Conservation (phyloP, 2,888 invertebrate species). For the Conus canariensis region DNA sequence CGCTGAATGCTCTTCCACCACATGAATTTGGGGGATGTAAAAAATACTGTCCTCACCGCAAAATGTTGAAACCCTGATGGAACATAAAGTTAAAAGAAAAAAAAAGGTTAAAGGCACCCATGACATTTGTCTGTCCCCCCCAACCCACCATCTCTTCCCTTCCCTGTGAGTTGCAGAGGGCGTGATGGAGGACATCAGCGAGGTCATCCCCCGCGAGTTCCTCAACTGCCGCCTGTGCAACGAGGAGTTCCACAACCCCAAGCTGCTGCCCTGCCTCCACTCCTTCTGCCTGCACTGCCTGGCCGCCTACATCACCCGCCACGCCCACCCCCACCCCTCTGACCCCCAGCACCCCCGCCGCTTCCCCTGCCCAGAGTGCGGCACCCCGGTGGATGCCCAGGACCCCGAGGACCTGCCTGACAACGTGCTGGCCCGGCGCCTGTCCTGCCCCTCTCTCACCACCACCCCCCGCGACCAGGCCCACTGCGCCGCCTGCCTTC, state of each 20-base stretch:
- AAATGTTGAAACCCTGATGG: too few species aligned
- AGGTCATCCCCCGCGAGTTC: constrained; percentile 67
- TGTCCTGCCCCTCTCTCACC: constrained; percentile 57
- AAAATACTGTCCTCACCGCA: too few species aligned
- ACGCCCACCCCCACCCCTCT: background rate
- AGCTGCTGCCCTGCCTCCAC: constrained; percentile 67
- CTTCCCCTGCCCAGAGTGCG: constrained; percentile 67
- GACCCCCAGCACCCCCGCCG: constrained; percentile 30
- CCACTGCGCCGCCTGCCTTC: constrained; percentile 50
- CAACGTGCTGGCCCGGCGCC: constrained; percentile 65
- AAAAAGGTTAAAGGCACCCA: too few species aligned
- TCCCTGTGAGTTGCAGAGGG: constrained; percentile 23
- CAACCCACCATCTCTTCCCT: too few species aligned
- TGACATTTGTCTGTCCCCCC: too few species aligned
- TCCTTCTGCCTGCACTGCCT: constrained; percentile 56
- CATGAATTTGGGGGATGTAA: too few species aligned
- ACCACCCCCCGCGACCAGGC: constrained; percentile 51
- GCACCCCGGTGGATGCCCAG: constrained; percentile 56
- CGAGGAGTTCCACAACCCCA: constrained; percentile 69
- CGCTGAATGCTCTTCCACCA: too few species aligned
- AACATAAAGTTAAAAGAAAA: too few species aligned
- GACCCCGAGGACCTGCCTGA: constrained; percentile 58
- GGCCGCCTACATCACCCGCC: constrained; percentile 42
- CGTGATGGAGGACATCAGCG: constrained; percentile 59
- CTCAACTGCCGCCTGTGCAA: constrained; percentile 69